Conservation (phyloP, 2,888 invertebrate species). For the Cheilosia pagana region DNA sequence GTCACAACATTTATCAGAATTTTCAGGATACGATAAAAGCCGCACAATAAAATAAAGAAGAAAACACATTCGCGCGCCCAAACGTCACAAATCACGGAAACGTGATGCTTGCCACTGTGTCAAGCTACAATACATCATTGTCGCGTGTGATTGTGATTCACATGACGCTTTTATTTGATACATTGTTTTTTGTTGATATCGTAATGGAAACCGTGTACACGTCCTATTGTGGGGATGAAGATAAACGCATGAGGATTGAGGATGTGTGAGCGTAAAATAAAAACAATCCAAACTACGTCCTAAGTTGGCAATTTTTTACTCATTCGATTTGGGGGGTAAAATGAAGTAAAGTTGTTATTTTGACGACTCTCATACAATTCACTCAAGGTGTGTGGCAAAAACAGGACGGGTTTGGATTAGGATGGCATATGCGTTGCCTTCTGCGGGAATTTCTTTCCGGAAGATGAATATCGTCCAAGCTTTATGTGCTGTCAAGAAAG, state of each 20-base stretch:
- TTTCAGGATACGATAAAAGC: slow-evolving; percentile 1
- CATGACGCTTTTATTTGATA: slow-evolving; percentile 26
- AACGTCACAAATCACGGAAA: slow-evolving; percentile 41
- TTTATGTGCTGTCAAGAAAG: slow-evolving; percentile 1
- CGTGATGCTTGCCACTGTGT: slow-evolving; percentile 44
- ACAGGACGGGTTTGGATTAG: neutral
- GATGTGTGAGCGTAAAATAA: too few species aligned
- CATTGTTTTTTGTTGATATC: slow-evolving; percentile 5
- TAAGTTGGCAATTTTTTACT: neutral
- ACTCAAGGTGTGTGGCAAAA: slow-evolving; percentile 4
- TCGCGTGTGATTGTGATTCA: slow-evolving; percentile 56
- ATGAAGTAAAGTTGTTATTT: slow-evolving; percentile 14
- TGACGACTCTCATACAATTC: slow-evolving; percentile 22
- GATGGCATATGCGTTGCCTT: neutral
- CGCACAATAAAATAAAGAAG: too few species aligned
- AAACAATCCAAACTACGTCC: neutral
- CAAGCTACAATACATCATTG: slow-evolving; percentile 40
- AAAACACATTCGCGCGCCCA: too few species aligned
- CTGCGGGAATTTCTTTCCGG: neutral
- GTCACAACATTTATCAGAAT: neutral
- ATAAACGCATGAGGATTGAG: neutral
- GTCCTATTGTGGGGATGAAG: neutral
- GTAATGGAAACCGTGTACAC: neutral
- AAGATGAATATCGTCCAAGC: slow-evolving; percentile 3
- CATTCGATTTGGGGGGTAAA: neutral